Conservation (phyloP, 1,140 invertebrate genomes). For the Macrocentrus cingulum region DNA sequence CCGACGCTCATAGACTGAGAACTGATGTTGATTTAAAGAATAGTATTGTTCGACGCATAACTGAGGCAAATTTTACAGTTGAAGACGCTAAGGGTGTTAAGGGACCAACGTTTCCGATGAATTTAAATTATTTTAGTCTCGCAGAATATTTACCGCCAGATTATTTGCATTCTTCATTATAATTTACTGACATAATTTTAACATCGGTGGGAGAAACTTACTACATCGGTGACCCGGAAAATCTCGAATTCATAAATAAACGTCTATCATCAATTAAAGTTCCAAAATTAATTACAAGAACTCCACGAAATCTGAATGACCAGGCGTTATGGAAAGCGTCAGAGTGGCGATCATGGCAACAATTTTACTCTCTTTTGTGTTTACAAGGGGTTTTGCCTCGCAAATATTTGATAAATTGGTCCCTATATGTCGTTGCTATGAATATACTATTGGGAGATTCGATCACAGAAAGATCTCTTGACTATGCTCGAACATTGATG, state of each 20-base stretch:
- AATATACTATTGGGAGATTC: too few species aligned
- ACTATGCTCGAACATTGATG: not conserved
- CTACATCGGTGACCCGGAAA: constrained; percentile 27
- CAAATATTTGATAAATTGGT: constrained; percentile 12
- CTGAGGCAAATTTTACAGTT: constrained; percentile 22
- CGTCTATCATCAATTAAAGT: constrained; percentile 10
- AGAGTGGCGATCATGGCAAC: constrained; percentile 19
- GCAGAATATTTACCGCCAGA: too few species aligned
- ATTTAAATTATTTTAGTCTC: too few species aligned
- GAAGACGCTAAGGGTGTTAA: too few species aligned
- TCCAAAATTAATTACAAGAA: constrained; percentile 17
- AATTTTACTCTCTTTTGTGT: constrained; percentile 16
- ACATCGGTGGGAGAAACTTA: constrained; percentile 4
- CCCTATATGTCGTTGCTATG: constrained; percentile 2
- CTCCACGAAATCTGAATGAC: constrained; percentile 4
- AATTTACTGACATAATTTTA: constrained; percentile 27
- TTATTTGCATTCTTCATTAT: constrained; percentile 28
- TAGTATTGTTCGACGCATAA: constrained; percentile 21
- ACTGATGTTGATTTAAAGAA: constrained; percentile 4
- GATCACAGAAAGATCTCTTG: too few species aligned
- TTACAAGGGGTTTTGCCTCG: constrained; percentile 4
- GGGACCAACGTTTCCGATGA: too few species aligned
- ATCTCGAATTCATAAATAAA: constrained; percentile 20
- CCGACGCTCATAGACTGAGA: not conserved
- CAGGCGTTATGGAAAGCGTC: constrained; percentile 21